Conservation (phyloP, 2,888 invertebrate species). For the Apamea epomidion region DNA sequence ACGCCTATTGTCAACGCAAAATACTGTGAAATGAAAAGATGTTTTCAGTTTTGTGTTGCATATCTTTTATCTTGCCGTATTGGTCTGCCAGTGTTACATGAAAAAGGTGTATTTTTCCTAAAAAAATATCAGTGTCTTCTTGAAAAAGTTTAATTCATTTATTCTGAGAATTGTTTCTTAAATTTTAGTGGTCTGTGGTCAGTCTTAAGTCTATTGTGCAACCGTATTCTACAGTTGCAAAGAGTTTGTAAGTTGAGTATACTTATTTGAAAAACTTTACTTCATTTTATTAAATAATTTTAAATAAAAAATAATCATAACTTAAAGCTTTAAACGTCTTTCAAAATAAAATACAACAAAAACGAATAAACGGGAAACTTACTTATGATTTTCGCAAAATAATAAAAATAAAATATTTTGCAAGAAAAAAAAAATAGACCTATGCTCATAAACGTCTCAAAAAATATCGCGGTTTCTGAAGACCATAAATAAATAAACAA, state of each 20-base stretch:
- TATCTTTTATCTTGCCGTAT: background rate
- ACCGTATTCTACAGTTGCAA: background rate
- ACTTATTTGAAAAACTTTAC: no score
- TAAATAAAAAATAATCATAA: no score
- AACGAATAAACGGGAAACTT: background rate
- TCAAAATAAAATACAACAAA: background rate
- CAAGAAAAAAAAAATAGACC: background rate
- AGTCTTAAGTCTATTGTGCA: background rate
- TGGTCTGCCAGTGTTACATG: background rate
- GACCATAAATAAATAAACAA: background rate
- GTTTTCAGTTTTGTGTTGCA: background rate
- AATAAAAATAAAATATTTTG: no score
- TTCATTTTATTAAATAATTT: no score
- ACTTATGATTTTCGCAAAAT: background rate
- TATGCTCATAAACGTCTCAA: no score
- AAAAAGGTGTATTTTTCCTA: background rate
- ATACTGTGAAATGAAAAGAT: constrained; percentile 11
- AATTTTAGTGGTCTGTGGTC: background rate
- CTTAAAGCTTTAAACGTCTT: no score
- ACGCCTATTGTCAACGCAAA: constrained; percentile 1
- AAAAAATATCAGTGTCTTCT: background rate
- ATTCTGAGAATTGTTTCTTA: background rate
- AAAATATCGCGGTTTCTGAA: background rate
- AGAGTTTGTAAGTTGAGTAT: background rate
- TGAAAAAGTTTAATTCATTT: background rate